A percentile compares a stretch with the other conserved stretches of the same genome.
Conservation (phyloP, 2,113 vertebrate genomes). For the Diadophis punctatus region DNA sequence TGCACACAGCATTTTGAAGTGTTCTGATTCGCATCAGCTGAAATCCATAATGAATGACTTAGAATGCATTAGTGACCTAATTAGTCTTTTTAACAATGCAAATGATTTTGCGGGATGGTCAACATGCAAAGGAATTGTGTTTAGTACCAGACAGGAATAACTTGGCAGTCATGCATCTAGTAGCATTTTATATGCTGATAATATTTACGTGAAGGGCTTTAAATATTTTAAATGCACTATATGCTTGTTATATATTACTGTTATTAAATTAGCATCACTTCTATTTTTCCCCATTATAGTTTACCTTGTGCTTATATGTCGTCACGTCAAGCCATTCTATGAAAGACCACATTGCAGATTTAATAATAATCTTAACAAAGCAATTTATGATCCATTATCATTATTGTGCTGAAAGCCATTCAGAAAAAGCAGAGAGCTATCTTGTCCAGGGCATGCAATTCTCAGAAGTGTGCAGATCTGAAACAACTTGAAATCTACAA, state of each 20-base stretch:
- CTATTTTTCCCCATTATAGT: slow-evolving; percentile 34
- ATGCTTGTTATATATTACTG: not conserved
- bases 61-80: not conserved
- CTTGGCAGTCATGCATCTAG: not conserved
- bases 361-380: slow-evolving; percentile 5
- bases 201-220: not conserved
- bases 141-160: not conserved
- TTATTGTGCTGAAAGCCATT: not conserved
- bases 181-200: not conserved
- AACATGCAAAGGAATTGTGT: slow-evolving; percentile 1
- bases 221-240: not conserved
- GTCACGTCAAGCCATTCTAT: slow-evolving; percentile 4
- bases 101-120: not conserved
- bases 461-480: no score
- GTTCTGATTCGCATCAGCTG: not conserved
- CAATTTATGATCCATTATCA: not conserved
- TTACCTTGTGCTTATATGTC: slow-evolving; percentile 2
- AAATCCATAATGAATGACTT: not conserved
- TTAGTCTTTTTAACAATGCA: slow-evolving; percentile 2
- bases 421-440: not conserved
- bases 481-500: not conserved
- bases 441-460: not conserved
- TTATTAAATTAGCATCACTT: slow-evolving; percentile 4
- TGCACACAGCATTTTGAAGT: not conserved
- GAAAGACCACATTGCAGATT: slow-evolving; percentile 34